phyloP scores from a whole-genome alignment of 1,140 invertebrate species.

The Atopsyche davidsoni region DNA sequence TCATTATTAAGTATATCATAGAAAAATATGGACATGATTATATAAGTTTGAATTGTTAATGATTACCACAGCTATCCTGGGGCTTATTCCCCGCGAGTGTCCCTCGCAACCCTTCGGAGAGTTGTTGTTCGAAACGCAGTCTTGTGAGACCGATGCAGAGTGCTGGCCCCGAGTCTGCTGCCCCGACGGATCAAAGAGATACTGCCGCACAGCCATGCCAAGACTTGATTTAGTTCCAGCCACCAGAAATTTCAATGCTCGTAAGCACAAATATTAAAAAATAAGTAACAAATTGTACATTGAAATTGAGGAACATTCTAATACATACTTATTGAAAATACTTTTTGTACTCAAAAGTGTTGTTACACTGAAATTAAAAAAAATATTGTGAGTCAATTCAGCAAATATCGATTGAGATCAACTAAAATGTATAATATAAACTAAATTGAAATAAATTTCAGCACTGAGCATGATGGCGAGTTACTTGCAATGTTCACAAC shows the following conservation, averaged over 20 bases:
- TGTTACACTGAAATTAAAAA: no score
- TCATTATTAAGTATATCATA: no score
- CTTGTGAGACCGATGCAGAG: conserved; percentile 58
- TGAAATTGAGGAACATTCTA: no score
- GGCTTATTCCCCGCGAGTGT: conserved; percentile 58
- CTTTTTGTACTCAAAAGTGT: no score
- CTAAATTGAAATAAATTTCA: no score
- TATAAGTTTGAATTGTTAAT: no score
- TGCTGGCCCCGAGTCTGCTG: conserved; percentile 68
- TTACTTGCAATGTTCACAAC: conserved; percentile 65
- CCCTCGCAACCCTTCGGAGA: conserved; percentile 58
- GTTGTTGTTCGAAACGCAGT: conserved; percentile 57
- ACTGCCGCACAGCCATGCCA: conserved; percentile 60
- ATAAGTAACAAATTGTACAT: no score
- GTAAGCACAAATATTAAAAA: conserved; percentile 32
- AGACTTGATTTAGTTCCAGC: conserved; percentile 55
- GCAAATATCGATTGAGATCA: no score
- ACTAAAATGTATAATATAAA: no score
- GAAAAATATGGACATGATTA: no score
- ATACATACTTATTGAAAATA: no score
- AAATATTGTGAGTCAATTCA: no score
- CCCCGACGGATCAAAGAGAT: conserved; percentile 55
- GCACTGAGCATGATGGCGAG: conserved; percentile 53
- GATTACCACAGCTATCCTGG: conserved; percentile 59
- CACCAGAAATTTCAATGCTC: conserved; percentile 43